Conservation (phyloP, 2,797 vertebrate genomes). For the Craterocephalus amniculus region DNA sequence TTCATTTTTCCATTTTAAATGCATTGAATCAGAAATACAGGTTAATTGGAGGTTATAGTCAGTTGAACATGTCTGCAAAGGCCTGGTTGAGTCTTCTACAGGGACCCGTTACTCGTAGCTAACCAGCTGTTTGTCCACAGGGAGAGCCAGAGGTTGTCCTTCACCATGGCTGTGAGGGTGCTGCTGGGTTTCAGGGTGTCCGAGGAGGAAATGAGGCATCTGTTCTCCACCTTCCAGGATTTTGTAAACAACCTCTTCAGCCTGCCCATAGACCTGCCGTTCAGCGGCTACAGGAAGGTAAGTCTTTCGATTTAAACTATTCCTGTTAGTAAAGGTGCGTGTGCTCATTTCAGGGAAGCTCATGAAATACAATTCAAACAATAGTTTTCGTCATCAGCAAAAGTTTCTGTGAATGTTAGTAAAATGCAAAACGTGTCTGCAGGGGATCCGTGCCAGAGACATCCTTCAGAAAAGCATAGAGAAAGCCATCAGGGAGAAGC, state of each 20-base stretch:
- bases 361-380: neutral
- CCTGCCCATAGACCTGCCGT: constrained; percentile 94
- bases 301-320: neutral
- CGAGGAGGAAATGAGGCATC: constrained; percentile 89
- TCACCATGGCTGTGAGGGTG: constrained; percentile 95
- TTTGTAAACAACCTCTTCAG: constrained; percentile 98
- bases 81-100: neutral
- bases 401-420: neutral
- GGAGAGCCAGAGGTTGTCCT: constrained; percentile 93
- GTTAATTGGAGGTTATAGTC: neutral
- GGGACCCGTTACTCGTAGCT: neutral
- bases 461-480: constrained; percentile 92
- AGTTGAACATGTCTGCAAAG: neutral
- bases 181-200: constrained; percentile 94
- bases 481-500: constrained; percentile 95
- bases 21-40: neutral
- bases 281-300: constrained; percentile 95
- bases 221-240: constrained; percentile 94
- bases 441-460: constrained; percentile 96
- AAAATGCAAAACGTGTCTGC: constrained; percentile 2
- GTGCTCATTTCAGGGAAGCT: neutral
- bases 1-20: neutral
- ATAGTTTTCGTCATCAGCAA: neutral
- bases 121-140: constrained; percentile 34
- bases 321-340: neutral